Base-by-base conservation (phyloP, 92 coral and sea anemone genomes). In the Pocillopora grandis region DNA sequence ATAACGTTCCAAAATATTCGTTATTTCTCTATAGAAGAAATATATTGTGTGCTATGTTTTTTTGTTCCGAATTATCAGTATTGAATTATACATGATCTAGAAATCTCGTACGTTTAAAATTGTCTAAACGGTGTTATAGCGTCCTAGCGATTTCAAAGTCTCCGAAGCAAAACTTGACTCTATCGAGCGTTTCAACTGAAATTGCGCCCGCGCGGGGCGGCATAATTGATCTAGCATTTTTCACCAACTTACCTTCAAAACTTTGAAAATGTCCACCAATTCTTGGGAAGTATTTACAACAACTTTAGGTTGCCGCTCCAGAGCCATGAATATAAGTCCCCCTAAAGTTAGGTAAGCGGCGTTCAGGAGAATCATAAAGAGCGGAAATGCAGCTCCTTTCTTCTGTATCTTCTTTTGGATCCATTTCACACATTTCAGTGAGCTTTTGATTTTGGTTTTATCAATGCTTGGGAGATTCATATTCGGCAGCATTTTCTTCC, bases 371-470 rank as follows among this genome's bases (percentile, higher is more conserved):
- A 94, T 73, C 92, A 94, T 85, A n/a, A 92, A 89, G n/a, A 94
- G 84, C 0, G 98, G 98, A 79, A 93, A 93, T 0, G 87, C 74
- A 13, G 93, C 93, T 0, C 95, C 97, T 36, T 82, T 88, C 76
- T 82, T 90, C 58, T 87, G 84, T n/a, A 93, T 88, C 75, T 89
- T 93, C 70, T 85, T 88, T 62, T 80, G 85, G 15, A 93, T 58
- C 97, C 97, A 93, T 59, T 87, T 57, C 31, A 93, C 11, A 67
- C 97, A 93, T 75, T 89, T 93, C 88, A 91, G 48, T 17, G 95
- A 89, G 0, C 97, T 85, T 76, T 89, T 91, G 27, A 93, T 79
- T 55, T 90, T 87, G 19, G 86, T 83, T 23, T 82, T 60, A 58
- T 92, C 92, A 12, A 92, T 90, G 37, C 75, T 87, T 52, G 94